A percentile compares a stretch with the other conserved stretches of the same genome.
Conservation (phyloP, 2,888 invertebrate genomes). For the Ectemnius lituratus region DNA sequence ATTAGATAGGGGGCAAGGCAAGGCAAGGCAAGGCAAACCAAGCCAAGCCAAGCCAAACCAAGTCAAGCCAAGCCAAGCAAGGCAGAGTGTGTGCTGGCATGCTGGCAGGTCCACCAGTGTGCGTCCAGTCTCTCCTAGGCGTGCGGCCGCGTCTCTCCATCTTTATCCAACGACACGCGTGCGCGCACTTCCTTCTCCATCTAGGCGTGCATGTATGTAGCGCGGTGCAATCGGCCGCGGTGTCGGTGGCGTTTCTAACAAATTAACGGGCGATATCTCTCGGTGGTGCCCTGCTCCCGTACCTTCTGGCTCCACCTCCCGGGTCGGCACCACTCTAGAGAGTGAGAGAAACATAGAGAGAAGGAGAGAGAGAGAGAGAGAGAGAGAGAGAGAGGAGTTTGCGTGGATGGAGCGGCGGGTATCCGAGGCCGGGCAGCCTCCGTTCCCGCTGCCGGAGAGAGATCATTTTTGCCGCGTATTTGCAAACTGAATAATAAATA, state of each 20-base stretch:
- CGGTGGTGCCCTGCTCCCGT: constrained; percentile 52
- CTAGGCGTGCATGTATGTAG: constrained; percentile 9
- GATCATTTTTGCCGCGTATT: constrained; percentile 77
- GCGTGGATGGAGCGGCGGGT: not conserved
- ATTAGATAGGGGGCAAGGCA: too few species aligned
- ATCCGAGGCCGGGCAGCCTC: not conserved
- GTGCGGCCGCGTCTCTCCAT: too few species aligned
- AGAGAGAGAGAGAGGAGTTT: too few species aligned
- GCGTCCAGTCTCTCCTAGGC: too few species aligned
- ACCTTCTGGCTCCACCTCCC: constrained; percentile 72
- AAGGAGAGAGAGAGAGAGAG: constrained; percentile 33
- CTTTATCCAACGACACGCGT: too few species aligned
- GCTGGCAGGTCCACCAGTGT: too few species aligned
- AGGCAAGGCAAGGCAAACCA: too few species aligned
- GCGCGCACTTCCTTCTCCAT: not conserved
- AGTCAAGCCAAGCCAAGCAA: too few species aligned
- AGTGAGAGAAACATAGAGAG: constrained; percentile 25
- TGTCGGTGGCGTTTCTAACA: constrained; percentile 71
- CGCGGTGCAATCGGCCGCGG: constrained; percentile 55
- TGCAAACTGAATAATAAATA: constrained; percentile 78
- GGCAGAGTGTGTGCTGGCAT: too few species aligned
- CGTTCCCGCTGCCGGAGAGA: constrained; percentile 60
- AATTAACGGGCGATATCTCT: constrained; percentile 72
- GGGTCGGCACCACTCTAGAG: constrained; percentile 35
- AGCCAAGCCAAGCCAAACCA: too few species aligned